phyloP scores from a whole-genome alignment of 1,140 invertebrate species.

The Protaetia brevitarsis region DNA sequence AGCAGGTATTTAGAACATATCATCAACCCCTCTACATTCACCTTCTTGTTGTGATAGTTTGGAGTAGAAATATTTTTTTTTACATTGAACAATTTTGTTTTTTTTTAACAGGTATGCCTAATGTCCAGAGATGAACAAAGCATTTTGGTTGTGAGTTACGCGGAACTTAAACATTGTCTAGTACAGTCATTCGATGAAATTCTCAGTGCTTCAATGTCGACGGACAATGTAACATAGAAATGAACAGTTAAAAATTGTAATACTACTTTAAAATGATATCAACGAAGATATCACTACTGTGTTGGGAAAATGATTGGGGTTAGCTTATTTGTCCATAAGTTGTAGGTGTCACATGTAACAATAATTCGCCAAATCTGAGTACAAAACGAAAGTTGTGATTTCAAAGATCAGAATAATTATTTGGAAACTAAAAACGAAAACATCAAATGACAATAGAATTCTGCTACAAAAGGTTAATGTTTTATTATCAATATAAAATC shows the following conservation, averaged over 20 bases:
- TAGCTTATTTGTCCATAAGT: slow-evolving; percentile 14
- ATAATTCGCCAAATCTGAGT: slow-evolving; percentile 28
- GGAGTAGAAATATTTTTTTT: not conserved
- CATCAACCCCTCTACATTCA: too few species aligned
- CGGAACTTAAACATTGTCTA: slow-evolving; percentile 91
- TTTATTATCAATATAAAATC: not conserved
- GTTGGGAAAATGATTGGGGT: slow-evolving; percentile 29
- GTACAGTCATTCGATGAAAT: slow-evolving; percentile 89
- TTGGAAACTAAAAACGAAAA: not conserved
- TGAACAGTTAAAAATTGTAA: slow-evolving; percentile 9
- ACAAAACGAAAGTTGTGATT: slow-evolving; percentile 24
- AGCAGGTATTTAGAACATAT: too few species aligned
- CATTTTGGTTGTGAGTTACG: slow-evolving; percentile 90
- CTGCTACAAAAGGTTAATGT: not conserved
- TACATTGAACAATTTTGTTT: slow-evolving; percentile 4
- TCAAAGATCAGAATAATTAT: not conserved
- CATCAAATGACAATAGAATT: not conserved
- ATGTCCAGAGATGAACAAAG: slow-evolving; percentile 96
- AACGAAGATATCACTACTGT: slow-evolving; percentile 17
- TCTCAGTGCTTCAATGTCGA: slow-evolving; percentile 53
- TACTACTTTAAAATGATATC: slow-evolving; percentile 20
- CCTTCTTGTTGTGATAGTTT: not conserved
- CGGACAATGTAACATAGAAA: slow-evolving; percentile 33
- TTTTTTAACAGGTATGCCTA: slow-evolving; percentile 73
- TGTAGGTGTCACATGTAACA: not conserved